Evolutionary conservation across 2,888 invertebrate species (phyloP).

Genomic region (Dysmachus trigonus): DNA sequence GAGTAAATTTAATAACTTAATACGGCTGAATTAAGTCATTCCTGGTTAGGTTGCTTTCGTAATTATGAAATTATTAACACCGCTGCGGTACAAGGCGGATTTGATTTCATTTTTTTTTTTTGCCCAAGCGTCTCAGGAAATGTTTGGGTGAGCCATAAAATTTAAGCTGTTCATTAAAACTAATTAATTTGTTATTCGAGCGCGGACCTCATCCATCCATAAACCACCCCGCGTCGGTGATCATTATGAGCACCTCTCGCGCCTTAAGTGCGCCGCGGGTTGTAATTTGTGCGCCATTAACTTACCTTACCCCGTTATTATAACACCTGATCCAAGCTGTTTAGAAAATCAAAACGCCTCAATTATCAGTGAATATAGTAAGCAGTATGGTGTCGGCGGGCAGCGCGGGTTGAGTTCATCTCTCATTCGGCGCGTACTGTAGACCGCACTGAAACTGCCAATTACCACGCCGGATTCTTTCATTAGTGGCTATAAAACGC

Average conservation of each 20-base stretch:
- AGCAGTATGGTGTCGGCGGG: too few species aligned
- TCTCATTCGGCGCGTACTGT: neutral
- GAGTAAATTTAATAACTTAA: neutral
- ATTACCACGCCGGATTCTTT: conserved; percentile 6
- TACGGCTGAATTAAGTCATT: neutral
- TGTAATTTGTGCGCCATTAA: conserved; percentile 42
- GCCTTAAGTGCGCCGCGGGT: conserved; percentile 5
- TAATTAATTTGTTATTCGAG: conserved; percentile 32
- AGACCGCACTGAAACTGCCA: conserved; percentile 1
- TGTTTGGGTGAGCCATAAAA: conserved; percentile 1
- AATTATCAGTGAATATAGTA: conserved; percentile 44
- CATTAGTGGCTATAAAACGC: conserved; percentile 32
- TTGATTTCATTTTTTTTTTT: too few species aligned
- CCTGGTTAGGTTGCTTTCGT: neutral
- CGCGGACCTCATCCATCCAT: conserved; percentile 15
- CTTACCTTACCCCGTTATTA: conserved; percentile 28
- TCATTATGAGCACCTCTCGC: conserved; percentile 29
- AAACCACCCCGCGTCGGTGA: conserved; percentile 16
- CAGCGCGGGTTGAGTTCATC: conserved; percentile 19
- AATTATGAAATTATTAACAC: neutral
- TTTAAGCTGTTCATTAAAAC: conserved; percentile 38
- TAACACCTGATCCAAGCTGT: conserved; percentile 43
- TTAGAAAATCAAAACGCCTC: conserved; percentile 42
- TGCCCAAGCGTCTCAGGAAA: neutral
- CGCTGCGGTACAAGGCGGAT: neutral